Base-by-base conservation (phyloP, 2,888 invertebrate species). In the Stenichneumon culpator region DNA sequence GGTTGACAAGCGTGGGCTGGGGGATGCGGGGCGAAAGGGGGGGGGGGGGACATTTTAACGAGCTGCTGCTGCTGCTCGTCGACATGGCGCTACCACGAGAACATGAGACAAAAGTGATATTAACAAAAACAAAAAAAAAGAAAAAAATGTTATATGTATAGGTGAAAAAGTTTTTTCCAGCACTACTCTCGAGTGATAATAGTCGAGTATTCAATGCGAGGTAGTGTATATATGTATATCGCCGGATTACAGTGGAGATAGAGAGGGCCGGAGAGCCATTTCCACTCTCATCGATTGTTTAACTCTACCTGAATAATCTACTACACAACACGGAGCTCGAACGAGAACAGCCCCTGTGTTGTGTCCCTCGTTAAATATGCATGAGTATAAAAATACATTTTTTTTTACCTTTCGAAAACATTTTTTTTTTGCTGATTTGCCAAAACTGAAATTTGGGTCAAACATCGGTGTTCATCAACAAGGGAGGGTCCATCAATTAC, bases 21-120 rank as follows among this genome's bases (percentile, higher is more conserved):
- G 14, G 1, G 22, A 11, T 19, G 60, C 7, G 44, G 28, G 4
- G 44, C 36, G 57, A 16, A 22, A 36, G 54, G 36, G 39, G 25
- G 22, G 44, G 25, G 57, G 39, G 28, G 32, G n/a, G 60, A 74
- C 28, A 63, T 63, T 74, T 74, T 74, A 74, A 74, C 73, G 73
- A 74, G 73, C 52, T 47, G 60, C 47, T 28, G 63, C 60, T 19
- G 25, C 28, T 36, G 9, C 14, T 60, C 44, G 73, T 60, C 72
- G 25, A 32, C 72, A 11, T 57, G 16, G 1, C 72, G 28, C 32
- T 60, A 6, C 44, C 52, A 19, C 36, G 65, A 19, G 39, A 57
- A 28, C 25, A 39, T 57, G 39, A 39, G 25, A 72, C 25, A 57
- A 57, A 72, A 72, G 72, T 72, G 16, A 68, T 44, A 68, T 67